Base-by-base conservation (phyloP, 2,113 vertebrate species). In the Rhinoderma darwinii region DNA sequence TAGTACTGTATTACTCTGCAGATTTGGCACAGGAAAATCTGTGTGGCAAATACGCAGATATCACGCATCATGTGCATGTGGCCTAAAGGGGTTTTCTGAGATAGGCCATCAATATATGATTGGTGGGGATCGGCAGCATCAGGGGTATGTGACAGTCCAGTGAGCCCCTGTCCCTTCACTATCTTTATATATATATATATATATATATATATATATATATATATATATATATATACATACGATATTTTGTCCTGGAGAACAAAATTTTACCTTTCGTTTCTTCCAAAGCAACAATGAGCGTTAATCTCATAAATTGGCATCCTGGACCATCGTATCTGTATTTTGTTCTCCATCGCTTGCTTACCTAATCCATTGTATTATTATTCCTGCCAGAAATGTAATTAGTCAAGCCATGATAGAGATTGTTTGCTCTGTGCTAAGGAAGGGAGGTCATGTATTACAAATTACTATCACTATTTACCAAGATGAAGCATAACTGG, bases 231-330 rank as follows among this genome's bases (percentile, higher is more conserved):
- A 4, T 44, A 1, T 50, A n/a, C n/a, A n/a, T n/a, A n/a, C n/a
- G n/a, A n/a, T n/a, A n/a, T 2, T 9, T 2, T 51, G 14, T 77
- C 15, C n/a, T 27, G 7, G 27, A 50, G 43, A 47, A 44, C 27
- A 47, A 78, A 14, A 30, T 15, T 63, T 82, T 66, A 7, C n/a
- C 25, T 47, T 50, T 76, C 15, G 8, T 63, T 76, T 85, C n/a
- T 50, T 85, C 73, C 20, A 77, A 44, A 76, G 32, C 39, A 63
- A 37, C 17, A 32, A 14, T 22, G 14, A 22, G 17, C 15, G 25
- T 47, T 78, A 66, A 77, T 85, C 84, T 75, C 43, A 30, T 47
- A 77, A 85, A 85, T 66, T 47, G 84, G 17, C 30, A 30, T 63
- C 30, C 37, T 85, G 54, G 41, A 74, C 51, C 27, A 43, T 15